A percentile compares a stretch with the other conserved stretches of the same genome.
Evolutionary conservation across 2,113 vertebrate species (phyloP).

Genomic region (Ia io): DNA sequence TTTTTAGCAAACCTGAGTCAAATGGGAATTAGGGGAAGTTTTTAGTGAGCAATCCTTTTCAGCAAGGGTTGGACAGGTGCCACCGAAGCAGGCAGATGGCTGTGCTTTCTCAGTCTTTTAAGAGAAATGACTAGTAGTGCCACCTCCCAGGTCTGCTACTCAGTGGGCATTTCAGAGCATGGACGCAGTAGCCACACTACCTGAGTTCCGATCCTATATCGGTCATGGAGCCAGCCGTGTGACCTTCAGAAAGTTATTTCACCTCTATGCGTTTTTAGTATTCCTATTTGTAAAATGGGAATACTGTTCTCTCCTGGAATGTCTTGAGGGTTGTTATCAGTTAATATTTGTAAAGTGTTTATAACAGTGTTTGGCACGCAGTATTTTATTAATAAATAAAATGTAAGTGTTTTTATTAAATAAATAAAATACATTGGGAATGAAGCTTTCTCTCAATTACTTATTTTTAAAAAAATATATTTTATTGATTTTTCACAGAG

Average conservation of each 20-base stretch:
- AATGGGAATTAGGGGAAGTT: not conserved
- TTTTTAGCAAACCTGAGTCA: not conserved
- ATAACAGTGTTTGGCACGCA: not conserved
- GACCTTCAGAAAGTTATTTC: not conserved
- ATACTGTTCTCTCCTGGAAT: not conserved
- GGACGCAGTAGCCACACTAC: not conserved
- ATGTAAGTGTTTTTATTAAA: not conserved
- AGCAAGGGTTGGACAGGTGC: not conserved
- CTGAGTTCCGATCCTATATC: not conserved
- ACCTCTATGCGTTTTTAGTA: not conserved
- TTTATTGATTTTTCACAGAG: no score
- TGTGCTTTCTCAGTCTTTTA: not conserved
- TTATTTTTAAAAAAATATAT: no score
- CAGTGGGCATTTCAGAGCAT: not conserved
- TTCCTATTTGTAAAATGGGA: not conserved
- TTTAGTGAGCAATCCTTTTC: not conserved
- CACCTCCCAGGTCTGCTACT: not conserved
- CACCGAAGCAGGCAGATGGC: rapidly evolving
- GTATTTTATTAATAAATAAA: not conserved
- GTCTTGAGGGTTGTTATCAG: not conserved
- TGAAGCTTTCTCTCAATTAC: not conserved
- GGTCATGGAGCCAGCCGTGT: not conserved
- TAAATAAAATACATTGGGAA: not conserved
- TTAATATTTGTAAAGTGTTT: not conserved
- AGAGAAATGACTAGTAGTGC: not conserved